Percentiles rank a stretch among this genome's conserved stretches.
phyloP scores from a whole-genome alignment of 2,113 vertebrate species.

The Colaptes auratus region DNA sequence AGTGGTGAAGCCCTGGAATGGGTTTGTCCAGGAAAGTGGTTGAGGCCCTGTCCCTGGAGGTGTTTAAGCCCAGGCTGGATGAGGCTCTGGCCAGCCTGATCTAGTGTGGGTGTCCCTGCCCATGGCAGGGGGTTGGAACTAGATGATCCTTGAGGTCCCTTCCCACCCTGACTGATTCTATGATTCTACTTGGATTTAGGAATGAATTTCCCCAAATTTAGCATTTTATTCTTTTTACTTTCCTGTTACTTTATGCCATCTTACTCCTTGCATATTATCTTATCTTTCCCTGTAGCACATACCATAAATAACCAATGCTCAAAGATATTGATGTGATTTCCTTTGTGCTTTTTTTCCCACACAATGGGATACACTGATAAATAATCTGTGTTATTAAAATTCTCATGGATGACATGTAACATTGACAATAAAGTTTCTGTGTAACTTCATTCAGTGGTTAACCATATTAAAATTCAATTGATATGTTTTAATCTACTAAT shows the following conservation, averaged over 20 bases:
- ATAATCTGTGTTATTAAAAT: accelerated
- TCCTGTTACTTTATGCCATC: background rate
- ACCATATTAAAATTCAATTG: background rate
- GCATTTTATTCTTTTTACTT: accelerated
- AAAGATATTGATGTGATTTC: background rate
- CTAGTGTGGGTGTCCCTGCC: too few species aligned
- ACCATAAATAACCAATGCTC: accelerated
- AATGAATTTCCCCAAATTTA: background rate
- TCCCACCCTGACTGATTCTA: too few species aligned
- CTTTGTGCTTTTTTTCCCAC: background rate
- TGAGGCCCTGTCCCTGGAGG: too few species aligned
- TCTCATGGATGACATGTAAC: background rate
- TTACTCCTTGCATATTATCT: background rate
- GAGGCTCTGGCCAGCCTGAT: too few species aligned
- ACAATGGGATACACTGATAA: background rate
- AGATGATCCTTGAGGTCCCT: too few species aligned
- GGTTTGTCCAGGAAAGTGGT: too few species aligned
- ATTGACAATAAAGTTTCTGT: background rate
- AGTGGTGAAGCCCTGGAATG: too few species aligned
- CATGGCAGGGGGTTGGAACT: too few species aligned
- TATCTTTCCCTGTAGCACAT: background rate
- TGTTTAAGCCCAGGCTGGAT: too few species aligned
- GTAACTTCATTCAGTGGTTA: background rate
- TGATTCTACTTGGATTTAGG: background rate
- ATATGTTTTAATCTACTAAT: background rate